These are phyloP conservation scores for Bettongia penicillata DNA, from an alignment of 2,113 vertebrate species.

Conservation along the genomic window DNA sequence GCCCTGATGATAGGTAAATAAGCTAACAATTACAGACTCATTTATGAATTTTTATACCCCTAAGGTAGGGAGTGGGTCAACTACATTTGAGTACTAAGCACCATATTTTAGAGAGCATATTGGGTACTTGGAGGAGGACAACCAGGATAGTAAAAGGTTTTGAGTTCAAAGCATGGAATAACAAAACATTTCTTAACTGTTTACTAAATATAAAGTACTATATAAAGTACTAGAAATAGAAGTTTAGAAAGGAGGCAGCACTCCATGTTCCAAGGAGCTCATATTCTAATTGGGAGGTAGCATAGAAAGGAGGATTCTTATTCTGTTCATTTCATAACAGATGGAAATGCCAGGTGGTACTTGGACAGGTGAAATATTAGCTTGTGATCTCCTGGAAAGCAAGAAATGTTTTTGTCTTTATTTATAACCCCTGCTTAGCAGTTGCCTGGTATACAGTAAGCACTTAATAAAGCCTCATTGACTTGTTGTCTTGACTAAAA, in stretches of 20 bases:
- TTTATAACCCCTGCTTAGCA: neutral
- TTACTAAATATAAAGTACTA: neutral
- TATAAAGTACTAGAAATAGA: neutral
- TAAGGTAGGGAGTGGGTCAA: neutral
- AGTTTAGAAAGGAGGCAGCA: neutral
- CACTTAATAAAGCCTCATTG: neutral
- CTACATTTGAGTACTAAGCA: neutral
- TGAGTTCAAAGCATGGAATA: neutral
- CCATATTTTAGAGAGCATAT: neutral
- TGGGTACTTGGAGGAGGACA: neutral
- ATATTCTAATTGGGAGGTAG: neutral
- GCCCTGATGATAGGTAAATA: neutral
- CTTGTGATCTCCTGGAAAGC: neutral
- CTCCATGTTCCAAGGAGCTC: neutral
- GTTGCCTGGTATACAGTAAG: neutral
- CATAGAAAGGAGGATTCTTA: neutral
- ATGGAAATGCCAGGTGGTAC: neutral
- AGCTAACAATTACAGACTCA: neutral
- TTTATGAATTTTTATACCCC: neutral
- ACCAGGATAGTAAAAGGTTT: neutral
- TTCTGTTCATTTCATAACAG: neutral
- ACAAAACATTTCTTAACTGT: neutral
- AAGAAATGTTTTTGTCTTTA: neutral
- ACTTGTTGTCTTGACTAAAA: neutral
- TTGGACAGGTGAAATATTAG: neutral